Base-by-base conservation (phyloP, 2,888 invertebrate species). In the Cetonia aurata region DNA sequence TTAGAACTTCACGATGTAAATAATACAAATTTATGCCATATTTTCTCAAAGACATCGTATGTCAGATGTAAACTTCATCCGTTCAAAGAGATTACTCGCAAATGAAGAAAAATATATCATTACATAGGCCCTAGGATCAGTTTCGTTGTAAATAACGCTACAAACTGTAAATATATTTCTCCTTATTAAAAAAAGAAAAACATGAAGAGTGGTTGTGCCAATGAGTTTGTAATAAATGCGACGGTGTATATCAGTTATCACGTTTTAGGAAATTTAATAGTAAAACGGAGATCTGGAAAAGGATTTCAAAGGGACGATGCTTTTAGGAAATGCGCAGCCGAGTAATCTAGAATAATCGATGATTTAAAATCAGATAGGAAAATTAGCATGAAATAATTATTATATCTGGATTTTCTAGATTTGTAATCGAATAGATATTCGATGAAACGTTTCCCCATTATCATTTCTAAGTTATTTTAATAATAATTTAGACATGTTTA, bases 401-500 rank as follows among this genome's bases (percentile, higher is more conserved):
- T 25, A 25, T 25, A 3, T 4, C 3, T 25, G 25, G 25, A 25
- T 3, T 25, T 25, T 25, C 25, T 4, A 1, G 25, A 25, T 4
- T 25, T 25, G 25, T 25, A 25, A 25, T 25, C 25, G 25, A 25
- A 25, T 25, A 4, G 4, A 25, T 25, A 25, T 25, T 25, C 4
- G 25, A 3, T 25, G 25, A 25, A 25, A 25, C 25, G 25, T 3
- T 25, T 25, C 4, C n/a, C n/a, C 25, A 4, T 25, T 25, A 10
- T 59, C 46, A 46, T 60, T 31, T 60, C 48, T 60, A 60, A 60
- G 46, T 60, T 60, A 60, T 46, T 60, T 46, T 3, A 2, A 46
- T 2, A 60, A 48, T 60, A 60, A 46, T 60, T 60, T 57, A 57
- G 57, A 57, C 42, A 57, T 57, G 57, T 41, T 41, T 57, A 31